A percentile compares a stretch with the other conserved stretches of the same genome.
phyloP scores from a whole-genome alignment of 2,888 invertebrate genomes.

The Lottia scabra region DNA sequence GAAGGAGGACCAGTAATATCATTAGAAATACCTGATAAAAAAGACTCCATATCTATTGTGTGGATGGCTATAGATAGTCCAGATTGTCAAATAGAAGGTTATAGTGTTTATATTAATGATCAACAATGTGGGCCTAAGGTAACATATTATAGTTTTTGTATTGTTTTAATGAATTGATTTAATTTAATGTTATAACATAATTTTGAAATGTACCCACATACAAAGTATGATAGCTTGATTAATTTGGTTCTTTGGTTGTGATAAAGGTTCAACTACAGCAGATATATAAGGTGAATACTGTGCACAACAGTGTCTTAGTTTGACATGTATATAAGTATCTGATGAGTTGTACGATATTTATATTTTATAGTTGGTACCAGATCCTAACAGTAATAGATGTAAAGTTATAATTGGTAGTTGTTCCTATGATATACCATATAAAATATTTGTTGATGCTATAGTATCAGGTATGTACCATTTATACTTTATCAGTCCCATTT shows the following conservation, averaged over 20 bases:
- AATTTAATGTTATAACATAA: too few relatives aligned
- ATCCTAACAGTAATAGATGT: constrained; percentile 62
- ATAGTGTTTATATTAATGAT: constrained; percentile 67
- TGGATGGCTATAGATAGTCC: constrained; percentile 65
- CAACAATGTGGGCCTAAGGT: constrained; percentile 67
- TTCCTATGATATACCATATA: constrained; percentile 57
- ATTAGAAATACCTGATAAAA: constrained; percentile 58
- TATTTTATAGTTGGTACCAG: constrained; percentile 56
- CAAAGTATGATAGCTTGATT: too few relatives aligned
- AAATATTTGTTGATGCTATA: constrained; percentile 62
- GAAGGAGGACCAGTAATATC: constrained; percentile 68
- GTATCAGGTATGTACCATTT: too few relatives aligned
- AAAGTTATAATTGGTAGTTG: constrained; percentile 68
- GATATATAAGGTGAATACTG: too few relatives aligned
- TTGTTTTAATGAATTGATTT: too few relatives aligned
- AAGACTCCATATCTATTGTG: constrained; percentile 62
- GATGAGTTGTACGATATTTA: neutral
- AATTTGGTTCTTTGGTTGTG: too few relatives aligned
- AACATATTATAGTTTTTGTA: constrained; percentile 21
- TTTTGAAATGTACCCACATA: too few relatives aligned
- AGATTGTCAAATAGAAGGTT: constrained; percentile 61
- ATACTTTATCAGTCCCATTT: too few relatives aligned
- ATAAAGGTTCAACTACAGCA: too few relatives aligned
- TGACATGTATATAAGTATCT: too few relatives aligned
- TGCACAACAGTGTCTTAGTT: too few relatives aligned